Base-by-base conservation (phyloP, 2,113 vertebrate species). In the Oenanthe oenanthe region DNA sequence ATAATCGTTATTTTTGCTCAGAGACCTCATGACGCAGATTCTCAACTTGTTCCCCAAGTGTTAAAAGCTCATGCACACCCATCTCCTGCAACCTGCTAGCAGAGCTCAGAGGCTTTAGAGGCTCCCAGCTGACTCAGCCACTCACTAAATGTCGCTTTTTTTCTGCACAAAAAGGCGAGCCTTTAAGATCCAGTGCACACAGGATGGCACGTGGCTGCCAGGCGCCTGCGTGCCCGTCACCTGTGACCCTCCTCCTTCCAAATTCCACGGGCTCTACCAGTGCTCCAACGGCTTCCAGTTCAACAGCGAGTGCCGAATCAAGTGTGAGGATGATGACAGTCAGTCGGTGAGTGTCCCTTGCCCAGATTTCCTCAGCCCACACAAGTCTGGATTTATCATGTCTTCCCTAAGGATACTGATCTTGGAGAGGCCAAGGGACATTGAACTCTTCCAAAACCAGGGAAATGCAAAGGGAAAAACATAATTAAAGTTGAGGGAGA, bases 101-200 rank as follows among this genome's bases (percentile, higher is more conserved):
- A 45, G 56, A 92, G 43, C 88, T 87, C 53, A 50, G 73, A 73
- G 83, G 10, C 45, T 93, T 85, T 67, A n/a, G 68, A 74, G 22
- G 34, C 74, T 89, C 65, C 72, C 65, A 36, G 83, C 95, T 96
- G 85, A 89, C 80, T 94, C 86, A 96, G 80, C 70, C 36, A 1
- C 62, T 95, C 50, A 72, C 53, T 82, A 45, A 83, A 63, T 56
- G 13, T 61, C 75, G 82, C 51, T 82, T 76, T 71, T 71, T 62
- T 88, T 73, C 67, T 71, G 48, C 79, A 38, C 84, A 36, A 80
- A 93, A 92, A 99, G 99, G 93, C 98, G 99, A 73, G 98, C 99
- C 5, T 99, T 99, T 94, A 99, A 99, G 97, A 98, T 98, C 50
- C 99, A 99, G 96, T 99, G 99, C 93, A 99, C 98, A 0, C 99